Percentiles rank a stretch among this genome's conserved stretches.
phyloP scores from a whole-genome alignment of 1,140 invertebrate genomes.

The Ladona fulva region DNA sequence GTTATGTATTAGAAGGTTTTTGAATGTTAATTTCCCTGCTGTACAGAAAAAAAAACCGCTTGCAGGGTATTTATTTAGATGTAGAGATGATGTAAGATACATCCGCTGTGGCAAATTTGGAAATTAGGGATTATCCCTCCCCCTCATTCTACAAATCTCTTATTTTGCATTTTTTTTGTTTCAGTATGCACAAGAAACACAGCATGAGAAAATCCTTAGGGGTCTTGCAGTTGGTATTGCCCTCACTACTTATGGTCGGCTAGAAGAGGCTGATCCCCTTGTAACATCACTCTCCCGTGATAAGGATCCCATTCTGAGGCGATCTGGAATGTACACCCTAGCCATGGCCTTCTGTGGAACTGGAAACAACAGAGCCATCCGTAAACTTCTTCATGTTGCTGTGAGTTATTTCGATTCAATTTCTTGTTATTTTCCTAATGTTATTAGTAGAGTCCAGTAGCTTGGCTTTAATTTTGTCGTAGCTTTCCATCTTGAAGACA shows the following conservation, averaged over 20 bases:
- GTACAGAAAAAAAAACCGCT: too few relatives aligned
- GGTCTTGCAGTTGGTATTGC: constrained; percentile 93
- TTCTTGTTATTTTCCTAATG: neutral
- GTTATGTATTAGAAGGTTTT: too few relatives aligned
- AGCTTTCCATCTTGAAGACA: too few relatives aligned
- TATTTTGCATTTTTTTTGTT: neutral
- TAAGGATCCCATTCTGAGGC: constrained; percentile 77
- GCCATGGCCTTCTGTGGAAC: constrained; percentile 99
- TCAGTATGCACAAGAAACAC: constrained; percentile 78
- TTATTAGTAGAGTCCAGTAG: too few relatives aligned
- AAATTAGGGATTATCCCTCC: too few relatives aligned
- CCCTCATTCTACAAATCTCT: too few relatives aligned
- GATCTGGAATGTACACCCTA: constrained; percentile 95
- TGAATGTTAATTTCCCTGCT: too few relatives aligned
- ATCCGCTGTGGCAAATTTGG: too few relatives aligned
- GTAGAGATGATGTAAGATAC: too few relatives aligned
- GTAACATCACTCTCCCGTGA: constrained; percentile 77
- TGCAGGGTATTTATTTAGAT: too few relatives aligned
- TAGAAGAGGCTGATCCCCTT: constrained; percentile 93
- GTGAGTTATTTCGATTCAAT: constrained; percentile 43
- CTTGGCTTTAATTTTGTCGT: too few relatives aligned
- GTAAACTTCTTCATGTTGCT: constrained; percentile 89
- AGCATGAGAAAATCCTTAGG: constrained; percentile 96
- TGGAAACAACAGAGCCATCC: constrained; percentile 92
- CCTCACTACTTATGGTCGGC: constrained; percentile 90